Percentiles rank a stretch among this genome's conserved stretches.
Conservation (phyloP, 1,140 invertebrate genomes). For the Papilio helenus region DNA sequence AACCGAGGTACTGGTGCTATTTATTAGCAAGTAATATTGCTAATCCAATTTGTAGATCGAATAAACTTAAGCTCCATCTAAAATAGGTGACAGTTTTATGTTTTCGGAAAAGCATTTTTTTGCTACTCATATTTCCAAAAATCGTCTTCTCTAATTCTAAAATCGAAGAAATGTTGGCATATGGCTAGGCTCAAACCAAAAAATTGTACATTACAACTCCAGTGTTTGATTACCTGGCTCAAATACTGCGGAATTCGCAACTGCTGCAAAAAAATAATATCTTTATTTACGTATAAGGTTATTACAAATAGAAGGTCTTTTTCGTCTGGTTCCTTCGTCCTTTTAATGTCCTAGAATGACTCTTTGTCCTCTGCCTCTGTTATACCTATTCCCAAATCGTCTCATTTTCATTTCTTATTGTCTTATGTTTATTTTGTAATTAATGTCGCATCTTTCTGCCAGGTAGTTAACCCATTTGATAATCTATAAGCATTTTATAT, state of each 20-base stretch:
- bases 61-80: too few species aligned
- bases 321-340: background rate
- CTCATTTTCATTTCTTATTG: background rate
- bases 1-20: background rate
- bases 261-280: too few species aligned
- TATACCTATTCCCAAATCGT: background rate
- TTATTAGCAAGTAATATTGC: too few species aligned
- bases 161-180: background rate
- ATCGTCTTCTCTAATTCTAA: background rate
- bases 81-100: too few species aligned
- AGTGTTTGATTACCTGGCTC: background rate
- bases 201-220: background rate
- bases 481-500: background rate
- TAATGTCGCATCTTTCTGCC: background rate
- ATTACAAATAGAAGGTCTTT: background rate
- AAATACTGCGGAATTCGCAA: too few species aligned
- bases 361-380: background rate
- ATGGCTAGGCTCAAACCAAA: background rate
- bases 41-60: too few species aligned
- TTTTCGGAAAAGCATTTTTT: too few species aligned
- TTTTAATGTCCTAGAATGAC: conserved; percentile 1
- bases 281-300: background rate
- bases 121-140: background rate
- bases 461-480: background rate
- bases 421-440: background rate